Conservation (phyloP, 92 coral and sea anemone genomes). For the Blastomussa wellsi region DNA sequence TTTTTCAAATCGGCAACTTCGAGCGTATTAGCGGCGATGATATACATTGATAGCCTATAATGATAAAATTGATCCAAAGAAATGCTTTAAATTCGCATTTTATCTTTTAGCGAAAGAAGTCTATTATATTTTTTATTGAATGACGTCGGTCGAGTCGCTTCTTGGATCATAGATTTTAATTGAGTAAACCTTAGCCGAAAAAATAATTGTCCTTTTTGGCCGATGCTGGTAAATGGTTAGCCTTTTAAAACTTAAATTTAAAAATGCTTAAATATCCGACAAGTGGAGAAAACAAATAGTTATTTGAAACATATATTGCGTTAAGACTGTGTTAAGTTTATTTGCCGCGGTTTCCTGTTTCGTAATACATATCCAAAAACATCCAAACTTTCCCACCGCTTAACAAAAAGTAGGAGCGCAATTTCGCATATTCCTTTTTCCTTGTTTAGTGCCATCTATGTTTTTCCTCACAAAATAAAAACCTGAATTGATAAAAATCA, state of each 20-base stretch:
- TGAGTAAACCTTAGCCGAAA: not conserved
- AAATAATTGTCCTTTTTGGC: too few relatives aligned
- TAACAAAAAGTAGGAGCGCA: not conserved
- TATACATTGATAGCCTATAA: not conserved
- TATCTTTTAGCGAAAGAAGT: conserved; percentile 3
- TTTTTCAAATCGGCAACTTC: not conserved
- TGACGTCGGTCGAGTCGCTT: not conserved
- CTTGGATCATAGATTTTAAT: too few relatives aligned
- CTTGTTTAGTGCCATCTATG: not conserved
- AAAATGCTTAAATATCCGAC: not conserved
- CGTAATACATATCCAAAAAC: not conserved
- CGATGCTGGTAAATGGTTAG: not conserved
- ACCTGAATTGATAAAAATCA: not conserved
- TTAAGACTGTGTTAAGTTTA: not conserved
- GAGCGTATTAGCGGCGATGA: not conserved
- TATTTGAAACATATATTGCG: not conserved
- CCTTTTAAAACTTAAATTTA: not conserved
- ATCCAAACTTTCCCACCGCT: not conserved
- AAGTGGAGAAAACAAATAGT: not conserved
- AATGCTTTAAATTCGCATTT: not conserved
- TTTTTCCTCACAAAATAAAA: not conserved
- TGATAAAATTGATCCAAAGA: not conserved
- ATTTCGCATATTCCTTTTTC: not conserved
- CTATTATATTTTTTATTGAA: not conserved
- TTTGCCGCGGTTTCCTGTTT: not conserved